Base-by-base conservation (phyloP, 2,797 vertebrate genomes). In the Zonotrichia albicollis region DNA sequence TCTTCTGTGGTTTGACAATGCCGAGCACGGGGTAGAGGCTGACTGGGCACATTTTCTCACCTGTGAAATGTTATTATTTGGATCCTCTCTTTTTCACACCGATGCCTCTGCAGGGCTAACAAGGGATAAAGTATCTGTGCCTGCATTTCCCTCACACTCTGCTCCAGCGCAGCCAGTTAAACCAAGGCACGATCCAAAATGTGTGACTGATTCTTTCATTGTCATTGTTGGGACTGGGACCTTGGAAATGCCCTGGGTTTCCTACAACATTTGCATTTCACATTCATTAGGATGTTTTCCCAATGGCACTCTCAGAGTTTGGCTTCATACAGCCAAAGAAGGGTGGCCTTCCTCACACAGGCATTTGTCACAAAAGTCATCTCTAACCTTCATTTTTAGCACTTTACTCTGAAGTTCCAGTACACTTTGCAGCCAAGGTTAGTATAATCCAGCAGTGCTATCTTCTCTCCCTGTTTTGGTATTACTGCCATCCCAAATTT, bases 51-150 rank as follows among this genome's bases (percentile, higher is more conserved):
- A 9, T 84, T 76, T 78, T 51, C 34, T 71, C 12, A 7, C 32
- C 14, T 5, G 14, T 66, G 73, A 34, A 29, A n/a, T 13, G 50
- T 26, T 78, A 26, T 50, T 51, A 42, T 50, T 58, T 45, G 74
- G 70, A 70, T 30, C 4, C 0, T 0, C 10, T 68, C 8, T 81
- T 32, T 43, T 67, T 61, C 38, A 29, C 29, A 27, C 10, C 0
- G 0, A 9, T 18, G 29, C 29, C 53, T 74, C 40, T 34, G 25
- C 6, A 7, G 38, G 29, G 34, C 32, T 75, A 29, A 51, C 10
- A 26, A 45, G 65, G n/a, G 43, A 36, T 58, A 21, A 81, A 15
- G 6, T 6, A 57, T 15, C 75, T 8, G 3, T 0, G 0, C 27
- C 43, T 66, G 51, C 0, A 0, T 50, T 64, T 66, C 36, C 45